A percentile compares a stretch with the other conserved stretches of the same genome.
Conservation (phyloP, 2,888 invertebrate species). For the Himalopsyche kuldschensis region DNA sequence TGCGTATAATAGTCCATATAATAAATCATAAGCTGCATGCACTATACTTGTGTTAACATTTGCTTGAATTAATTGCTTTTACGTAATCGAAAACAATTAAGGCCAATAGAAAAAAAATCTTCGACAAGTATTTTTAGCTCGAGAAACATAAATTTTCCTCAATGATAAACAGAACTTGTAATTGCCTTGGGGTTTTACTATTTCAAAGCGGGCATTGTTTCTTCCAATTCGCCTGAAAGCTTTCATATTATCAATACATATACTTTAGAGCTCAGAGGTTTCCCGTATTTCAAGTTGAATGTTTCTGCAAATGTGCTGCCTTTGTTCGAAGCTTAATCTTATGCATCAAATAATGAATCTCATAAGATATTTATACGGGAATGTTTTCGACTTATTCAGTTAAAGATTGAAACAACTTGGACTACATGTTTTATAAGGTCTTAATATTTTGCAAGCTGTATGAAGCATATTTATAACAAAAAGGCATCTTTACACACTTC, state of each 20-base stretch:
- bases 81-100: not conserved
- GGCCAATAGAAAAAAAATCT: not conserved
- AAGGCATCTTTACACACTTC: no score
- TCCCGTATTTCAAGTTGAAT: not conserved
- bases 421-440: not conserved
- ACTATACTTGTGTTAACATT: not conserved
- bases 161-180: conserved; percentile 2
- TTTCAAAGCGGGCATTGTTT: conserved; percentile 16
- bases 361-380: not conserved
- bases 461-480: no score
- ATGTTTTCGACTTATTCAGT: not conserved
- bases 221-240: conserved; percentile 14
- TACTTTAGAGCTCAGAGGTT: not conserved
- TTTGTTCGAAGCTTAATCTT: not conserved
- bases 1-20: no score
- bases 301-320: not conserved
- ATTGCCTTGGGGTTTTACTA: conserved; percentile 13
- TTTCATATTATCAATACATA: not conserved
- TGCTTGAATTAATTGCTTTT: not conserved
- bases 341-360: not conserved
- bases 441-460: not conserved
- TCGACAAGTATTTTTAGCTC: no score
- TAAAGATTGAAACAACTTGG: not conserved
- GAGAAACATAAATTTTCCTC: not conserved
- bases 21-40: no score